Evolutionary conservation across 2,888 invertebrate genomes (phyloP), one percentile per base, ranked within the genome.

Genomic region (Anagyrus pseudococci): DNA sequence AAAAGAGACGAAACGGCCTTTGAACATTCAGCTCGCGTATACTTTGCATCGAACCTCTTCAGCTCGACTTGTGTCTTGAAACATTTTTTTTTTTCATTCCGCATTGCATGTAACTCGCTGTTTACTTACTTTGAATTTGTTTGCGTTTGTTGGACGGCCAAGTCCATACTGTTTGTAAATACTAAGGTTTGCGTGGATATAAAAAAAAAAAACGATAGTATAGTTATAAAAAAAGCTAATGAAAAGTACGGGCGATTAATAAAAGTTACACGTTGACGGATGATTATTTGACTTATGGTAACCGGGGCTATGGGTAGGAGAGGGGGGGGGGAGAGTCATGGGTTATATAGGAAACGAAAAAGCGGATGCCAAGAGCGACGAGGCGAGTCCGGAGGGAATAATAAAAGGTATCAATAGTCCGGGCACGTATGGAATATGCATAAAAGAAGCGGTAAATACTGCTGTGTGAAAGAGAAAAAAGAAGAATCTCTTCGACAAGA

Each of bases 401-500:
- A 75, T 73, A 50, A 50, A 62, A 52, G 1, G 71, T 71, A 75
- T 76, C 70, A 63, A 72, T 73, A 76, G 60, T 70, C 75, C 19
- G 70, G 70, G 71, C 77, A 77, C 76, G 76, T 75, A 70, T 68
- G 60, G 58, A 50, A 66, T 70, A 69, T 69, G 69, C 71, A 72
- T 70, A 73, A 8, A 8, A 67, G 57, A 66, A 56, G 46, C 62
- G 56, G 62, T 46, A 56, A 50, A 40, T 56, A 40, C 29, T 46
- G 49, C 22, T 54, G 48, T 33, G 25, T 49, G 50, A 50, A 62
- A 52, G 52, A 62, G 50, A 26, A 53, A 56, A 62, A 56, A 50
- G 56, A 43, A 17, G 40, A 33, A 6, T 23, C 37, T 20, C 49
- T 56, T n/a, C n/a, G n/a, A n/a, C n/a, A n/a, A n/a, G n/a, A n/a